Evolutionary conservation across 1,140 invertebrate species (phyloP).

Genomic region (Panonychus citri): DNA sequence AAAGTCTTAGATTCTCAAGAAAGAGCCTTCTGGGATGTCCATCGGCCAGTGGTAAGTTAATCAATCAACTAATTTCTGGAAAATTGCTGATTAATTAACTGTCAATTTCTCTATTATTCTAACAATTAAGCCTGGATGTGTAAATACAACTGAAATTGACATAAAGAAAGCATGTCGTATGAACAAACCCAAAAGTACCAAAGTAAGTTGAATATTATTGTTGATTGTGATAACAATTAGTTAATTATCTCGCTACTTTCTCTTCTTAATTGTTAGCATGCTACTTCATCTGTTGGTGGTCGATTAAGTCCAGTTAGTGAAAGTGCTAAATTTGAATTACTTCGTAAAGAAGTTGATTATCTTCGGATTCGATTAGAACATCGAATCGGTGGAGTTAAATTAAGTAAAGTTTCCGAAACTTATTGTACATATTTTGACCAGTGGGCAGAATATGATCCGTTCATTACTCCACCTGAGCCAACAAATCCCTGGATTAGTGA

Average conservation of each 20-base stretch:
- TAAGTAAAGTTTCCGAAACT: slow-evolving; percentile 12
- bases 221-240: neutral
- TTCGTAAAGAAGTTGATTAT: slow-evolving; percentile 36
- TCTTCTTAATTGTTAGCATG: slow-evolving; percentile 20
- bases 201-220: slow-evolving; percentile 17
- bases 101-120: neutral
- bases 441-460: slow-evolving; percentile 83
- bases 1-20: slow-evolving; percentile 98
- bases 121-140: slow-evolving; percentile 62
- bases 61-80: neutral
- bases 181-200: slow-evolving; percentile 24
- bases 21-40: slow-evolving; percentile 97
- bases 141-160: slow-evolving; percentile 95
- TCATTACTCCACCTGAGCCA: slow-evolving; percentile 64
- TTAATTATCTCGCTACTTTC: neutral
- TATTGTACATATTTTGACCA: slow-evolving; percentile 64
- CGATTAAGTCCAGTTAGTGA: slow-evolving; percentile 29
- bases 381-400: slow-evolving; percentile 12
- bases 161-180: slow-evolving; percentile 83
- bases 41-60: slow-evolving; percentile 65
- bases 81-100: neutral
- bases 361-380: slow-evolving; percentile 50
- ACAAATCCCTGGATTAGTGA: slow-evolving; percentile 94
- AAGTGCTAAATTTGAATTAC: slow-evolving; percentile 21
- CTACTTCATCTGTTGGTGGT: slow-evolving; percentile 27